Conservation (phyloP, 1,140 invertebrate species). For the Mycetomoellerius zeteki region DNA sequence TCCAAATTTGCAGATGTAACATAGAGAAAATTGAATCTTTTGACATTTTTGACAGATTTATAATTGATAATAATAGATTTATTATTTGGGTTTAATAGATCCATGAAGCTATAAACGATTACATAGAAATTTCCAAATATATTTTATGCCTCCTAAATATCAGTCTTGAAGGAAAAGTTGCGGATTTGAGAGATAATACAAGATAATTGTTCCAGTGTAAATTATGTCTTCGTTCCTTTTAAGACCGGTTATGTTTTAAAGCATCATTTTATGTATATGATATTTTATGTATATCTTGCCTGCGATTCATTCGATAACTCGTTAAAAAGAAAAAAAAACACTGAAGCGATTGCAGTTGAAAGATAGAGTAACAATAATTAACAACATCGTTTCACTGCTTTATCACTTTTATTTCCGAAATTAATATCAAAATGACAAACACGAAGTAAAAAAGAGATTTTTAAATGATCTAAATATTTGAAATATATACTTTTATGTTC, state of each 20-base stretch:
- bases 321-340: neutral
- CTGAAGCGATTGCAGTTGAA: conserved; percentile 1
- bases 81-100: too few species aligned
- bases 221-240: conserved; percentile 16
- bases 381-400: neutral
- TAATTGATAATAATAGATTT: too few species aligned
- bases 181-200: neutral
- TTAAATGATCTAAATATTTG: neutral
- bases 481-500: conserved; percentile 3
- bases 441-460: neutral
- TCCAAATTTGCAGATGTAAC: too few species aligned
- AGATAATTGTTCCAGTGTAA: neutral
- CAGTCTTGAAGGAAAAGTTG: neutral
- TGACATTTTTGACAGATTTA: too few species aligned
- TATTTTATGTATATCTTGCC: conserved; percentile 9
- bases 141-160: neutral
- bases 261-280: neutral
- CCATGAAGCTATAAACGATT: too few species aligned
- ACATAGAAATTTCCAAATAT: conserved; percentile 8
- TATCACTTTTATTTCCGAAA: neutral
- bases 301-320: conserved; percentile 24
- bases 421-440: neutral
- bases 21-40: too few species aligned
- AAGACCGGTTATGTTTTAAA: conserved; percentile 31
- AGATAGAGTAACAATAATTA: conserved; percentile 2